phyloP scores from a whole-genome alignment of 2,888 invertebrate genomes.

The Digitonthophagus gazella region DNA sequence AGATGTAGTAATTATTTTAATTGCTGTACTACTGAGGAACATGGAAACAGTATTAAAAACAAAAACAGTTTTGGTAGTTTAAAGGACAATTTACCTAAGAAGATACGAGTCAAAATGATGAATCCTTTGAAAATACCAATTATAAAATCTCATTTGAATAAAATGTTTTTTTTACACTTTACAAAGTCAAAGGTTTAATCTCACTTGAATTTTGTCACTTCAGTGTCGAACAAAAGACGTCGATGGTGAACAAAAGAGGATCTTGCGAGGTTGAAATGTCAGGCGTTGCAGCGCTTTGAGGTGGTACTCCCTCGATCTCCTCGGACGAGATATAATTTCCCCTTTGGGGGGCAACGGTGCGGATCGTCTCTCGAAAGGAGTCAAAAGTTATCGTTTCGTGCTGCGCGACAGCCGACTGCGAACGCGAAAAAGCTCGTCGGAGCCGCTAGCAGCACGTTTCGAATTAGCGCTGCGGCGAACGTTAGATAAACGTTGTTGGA shows the following conservation, averaged over 20 bases:
- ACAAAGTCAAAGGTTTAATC: neutral
- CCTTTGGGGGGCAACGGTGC: neutral
- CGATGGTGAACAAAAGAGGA: neutral
- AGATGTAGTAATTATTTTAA: too few relatives aligned
- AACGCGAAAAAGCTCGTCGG: neutral
- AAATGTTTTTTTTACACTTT: too few relatives aligned
- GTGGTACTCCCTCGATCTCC: too few relatives aligned
- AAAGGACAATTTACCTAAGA: too few relatives aligned
- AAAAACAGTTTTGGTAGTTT: too few relatives aligned
- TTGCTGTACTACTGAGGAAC: too few relatives aligned
- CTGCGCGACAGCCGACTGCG: neutral
- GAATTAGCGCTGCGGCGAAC: neutral
- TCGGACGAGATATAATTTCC: neutral
- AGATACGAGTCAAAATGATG: too few relatives aligned
- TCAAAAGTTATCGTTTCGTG: neutral
- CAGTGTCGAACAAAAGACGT: neutral
- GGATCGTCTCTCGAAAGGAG: neutral
- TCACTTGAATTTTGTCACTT: neutral
- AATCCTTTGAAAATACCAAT: too few relatives aligned
- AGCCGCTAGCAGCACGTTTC: neutral
- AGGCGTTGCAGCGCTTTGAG: neutral
- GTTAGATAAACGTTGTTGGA: neutral
- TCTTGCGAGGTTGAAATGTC: too few relatives aligned
- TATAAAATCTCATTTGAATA: too few relatives aligned
- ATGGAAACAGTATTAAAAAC: too few relatives aligned